These are phyloP conservation scores for Ellobium chinense DNA, from an alignment of 2,888 invertebrate species.

Conservation along the genomic window DNA sequence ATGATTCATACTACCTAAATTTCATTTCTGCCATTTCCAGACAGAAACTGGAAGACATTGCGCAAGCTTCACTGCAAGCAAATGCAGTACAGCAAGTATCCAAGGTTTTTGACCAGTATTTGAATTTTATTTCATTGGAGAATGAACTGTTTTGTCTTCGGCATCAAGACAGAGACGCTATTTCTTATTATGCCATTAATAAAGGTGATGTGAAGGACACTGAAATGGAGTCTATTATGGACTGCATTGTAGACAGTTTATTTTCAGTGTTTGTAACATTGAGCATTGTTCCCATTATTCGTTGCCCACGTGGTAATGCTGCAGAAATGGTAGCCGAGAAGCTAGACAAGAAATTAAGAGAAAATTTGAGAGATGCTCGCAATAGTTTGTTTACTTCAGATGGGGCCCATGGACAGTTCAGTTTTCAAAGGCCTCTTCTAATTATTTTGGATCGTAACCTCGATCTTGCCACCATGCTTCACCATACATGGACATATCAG, in stretches of 20 bases:
- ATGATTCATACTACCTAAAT: slow-evolving; percentile 97
- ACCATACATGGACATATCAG: slow-evolving; percentile 99
- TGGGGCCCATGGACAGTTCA: slow-evolving; percentile 81
- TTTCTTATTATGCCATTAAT: slow-evolving; percentile 97
- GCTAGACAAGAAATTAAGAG: slow-evolving; percentile 96
- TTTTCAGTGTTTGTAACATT: slow-evolving; percentile 99
- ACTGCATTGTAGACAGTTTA: slow-evolving; percentile 95
- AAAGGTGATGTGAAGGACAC: slow-evolving; percentile 95
- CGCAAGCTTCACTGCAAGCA: slow-evolving; percentile 93
- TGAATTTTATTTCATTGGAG: slow-evolving; percentile 98
- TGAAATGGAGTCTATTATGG: slow-evolving; percentile 96
- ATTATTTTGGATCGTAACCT: slow-evolving; percentile 95
- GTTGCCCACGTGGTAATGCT: slow-evolving; percentile 96
- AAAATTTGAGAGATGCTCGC: slow-evolving; percentile 96
- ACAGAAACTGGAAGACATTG: slow-evolving; percentile 96
- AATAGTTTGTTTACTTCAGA: slow-evolving; percentile 91
- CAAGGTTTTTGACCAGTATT: slow-evolving; percentile 98
- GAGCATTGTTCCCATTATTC: slow-evolving; percentile 93
- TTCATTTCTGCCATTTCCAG: slow-evolving; percentile 93
- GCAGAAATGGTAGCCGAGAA: slow-evolving; percentile 99
- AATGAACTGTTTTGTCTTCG: slow-evolving; percentile 97
- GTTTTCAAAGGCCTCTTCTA: slow-evolving; percentile 95
- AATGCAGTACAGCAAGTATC: slow-evolving; percentile 95
- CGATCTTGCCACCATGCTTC: slow-evolving; percentile 97
- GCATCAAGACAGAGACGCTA: slow-evolving; percentile 92